These are phyloP conservation scores for Subacronicta megacephala DNA, from an alignment of 2,888 invertebrate species.

Conservation along the genomic window DNA sequence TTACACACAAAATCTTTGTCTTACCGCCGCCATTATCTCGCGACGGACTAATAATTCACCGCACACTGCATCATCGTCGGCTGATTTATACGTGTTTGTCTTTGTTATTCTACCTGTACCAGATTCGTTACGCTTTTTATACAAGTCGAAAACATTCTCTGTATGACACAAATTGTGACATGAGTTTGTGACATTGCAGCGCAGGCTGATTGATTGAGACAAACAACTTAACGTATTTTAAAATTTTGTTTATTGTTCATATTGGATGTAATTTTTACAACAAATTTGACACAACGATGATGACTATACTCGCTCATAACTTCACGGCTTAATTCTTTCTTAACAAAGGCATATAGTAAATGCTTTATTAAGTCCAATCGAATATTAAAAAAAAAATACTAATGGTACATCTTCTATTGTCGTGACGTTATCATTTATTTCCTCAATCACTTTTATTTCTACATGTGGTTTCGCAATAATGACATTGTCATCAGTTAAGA, in stretches of 20 bases:
- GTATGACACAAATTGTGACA: conserved; percentile 18
- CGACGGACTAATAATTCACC: conserved; percentile 69
- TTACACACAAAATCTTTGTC: conserved; percentile 66
- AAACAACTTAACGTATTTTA: neutral
- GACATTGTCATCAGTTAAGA: no score
- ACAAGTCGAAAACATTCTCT: conserved; percentile 2
- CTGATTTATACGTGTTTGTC: conserved; percentile 63
- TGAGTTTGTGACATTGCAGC: conserved; percentile 1
- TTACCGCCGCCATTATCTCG: conserved; percentile 62
- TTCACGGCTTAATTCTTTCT: no score
- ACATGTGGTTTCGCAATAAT: no score
- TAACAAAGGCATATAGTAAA: no score
- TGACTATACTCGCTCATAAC: no score
- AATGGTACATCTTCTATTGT: no score
- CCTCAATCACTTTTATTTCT: no score
- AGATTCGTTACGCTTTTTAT: conserved; percentile 43
- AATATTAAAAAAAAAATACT: no score
- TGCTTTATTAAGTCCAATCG: no score
- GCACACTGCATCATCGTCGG: conserved; percentile 60
- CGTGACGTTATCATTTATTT: no score
- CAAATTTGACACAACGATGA: no score
- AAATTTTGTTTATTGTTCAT: neutral
- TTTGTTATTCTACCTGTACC: conserved; percentile 44
- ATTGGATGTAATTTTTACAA: neutral
- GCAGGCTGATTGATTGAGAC: conserved; percentile 2